Base-by-base conservation (phyloP, 1,140 invertebrate species). In the Tachypleus tridentatus region DNA sequence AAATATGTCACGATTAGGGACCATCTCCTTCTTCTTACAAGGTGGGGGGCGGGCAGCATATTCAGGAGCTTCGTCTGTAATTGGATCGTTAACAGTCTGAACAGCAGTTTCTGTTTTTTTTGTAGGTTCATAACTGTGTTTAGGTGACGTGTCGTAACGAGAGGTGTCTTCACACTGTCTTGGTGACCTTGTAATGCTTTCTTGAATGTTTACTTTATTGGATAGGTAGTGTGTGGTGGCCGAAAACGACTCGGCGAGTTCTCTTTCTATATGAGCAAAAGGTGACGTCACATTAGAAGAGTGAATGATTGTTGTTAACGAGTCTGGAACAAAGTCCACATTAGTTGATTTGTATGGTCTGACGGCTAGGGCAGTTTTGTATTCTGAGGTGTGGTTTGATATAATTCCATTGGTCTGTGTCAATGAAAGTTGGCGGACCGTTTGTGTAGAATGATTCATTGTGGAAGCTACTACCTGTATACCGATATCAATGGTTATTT, bases 51-150 rank as follows among this genome's bases (percentile, higher is more conserved):
- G 62, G 10, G 75, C 74, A 3, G 74, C 74, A 63, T 68, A 76
- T 64, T 76, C 71, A 4, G 74, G 72, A 1, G 73, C 64, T 56
- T 76, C 73, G 57, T 76, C 74, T 3, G 73, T 74, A 9, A 74
- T 68, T 9, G 70, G 70, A 59, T 76, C 72, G 64, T 73, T 73
- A 49, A 72, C 71, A 0, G 75, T 76, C 65, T 76, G 75, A 5
- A 75, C 67, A 8, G 59, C 69, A 29, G 66, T 64, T 57, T 73
- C 70, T 5, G 62, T 57, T 29, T 65, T 69, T 9, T 63, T 56
- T 8, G 60, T 61, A 29, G 29, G 29, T 29, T 29, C 29, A 29
- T 29, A 29, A 29, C 29, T 29, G 51, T 68, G 71, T 9, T 67
- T 58, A 7, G 53, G 53, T 8, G n/a, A 7, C 53, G 7, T n/a